Conservation (phyloP, 2,113 vertebrate genomes). For the Elanoides forficatus region DNA sequence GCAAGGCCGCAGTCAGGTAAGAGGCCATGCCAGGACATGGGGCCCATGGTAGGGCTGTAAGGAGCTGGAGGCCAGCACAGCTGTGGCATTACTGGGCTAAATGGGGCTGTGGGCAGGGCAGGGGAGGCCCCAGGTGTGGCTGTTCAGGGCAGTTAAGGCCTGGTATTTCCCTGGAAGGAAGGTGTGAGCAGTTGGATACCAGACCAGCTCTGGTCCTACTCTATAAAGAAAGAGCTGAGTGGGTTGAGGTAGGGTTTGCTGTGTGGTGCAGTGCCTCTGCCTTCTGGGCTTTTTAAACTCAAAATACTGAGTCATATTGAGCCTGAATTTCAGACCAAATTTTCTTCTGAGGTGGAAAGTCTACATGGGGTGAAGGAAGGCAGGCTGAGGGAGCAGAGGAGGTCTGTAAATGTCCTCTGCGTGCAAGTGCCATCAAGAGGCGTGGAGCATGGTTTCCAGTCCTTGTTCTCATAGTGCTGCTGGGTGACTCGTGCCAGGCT, state of each 20-base stretch:
- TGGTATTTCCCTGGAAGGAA: background rate
- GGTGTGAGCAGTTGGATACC: fast-evolving
- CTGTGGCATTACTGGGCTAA: background rate
- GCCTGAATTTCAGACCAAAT: background rate
- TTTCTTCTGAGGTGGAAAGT: too few relatives aligned
- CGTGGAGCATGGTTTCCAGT: fast-evolving
- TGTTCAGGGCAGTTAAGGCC: background rate
- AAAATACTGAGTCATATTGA: fast-evolving
- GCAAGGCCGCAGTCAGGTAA: fast-evolving
- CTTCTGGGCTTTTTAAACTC: background rate
- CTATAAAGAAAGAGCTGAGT: background rate
- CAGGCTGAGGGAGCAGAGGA: background rate
- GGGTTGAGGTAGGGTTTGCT: background rate
- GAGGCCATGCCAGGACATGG: background rate
- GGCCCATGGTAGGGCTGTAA: too few relatives aligned
- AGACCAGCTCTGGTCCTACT: fast-evolving
- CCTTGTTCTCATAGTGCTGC: background rate
- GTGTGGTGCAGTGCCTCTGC: fast-evolving
- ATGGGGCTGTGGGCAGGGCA: background rate
- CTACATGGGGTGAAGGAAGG: fast-evolving
- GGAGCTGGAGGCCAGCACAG: background rate
- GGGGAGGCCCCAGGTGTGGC: background rate
- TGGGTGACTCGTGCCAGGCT: background rate
- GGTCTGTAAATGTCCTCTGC: fast-evolving
- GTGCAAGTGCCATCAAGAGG: fast-evolving